Evolutionary conservation across 2,888 invertebrate genomes (phyloP).

Genomic region (Caenorhabditis panamensis): DNA sequence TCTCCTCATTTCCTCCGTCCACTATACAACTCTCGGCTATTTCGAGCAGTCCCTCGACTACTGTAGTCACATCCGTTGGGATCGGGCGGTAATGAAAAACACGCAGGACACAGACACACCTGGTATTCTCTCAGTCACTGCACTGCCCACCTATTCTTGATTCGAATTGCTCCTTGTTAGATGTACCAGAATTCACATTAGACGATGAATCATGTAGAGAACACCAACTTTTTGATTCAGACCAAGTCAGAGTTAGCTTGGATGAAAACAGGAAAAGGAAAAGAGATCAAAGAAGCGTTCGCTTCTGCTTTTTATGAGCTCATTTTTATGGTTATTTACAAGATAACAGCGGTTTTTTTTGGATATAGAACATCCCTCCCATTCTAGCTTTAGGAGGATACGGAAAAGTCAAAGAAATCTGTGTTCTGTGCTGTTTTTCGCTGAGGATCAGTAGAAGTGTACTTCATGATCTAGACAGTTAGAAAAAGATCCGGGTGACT

Average conservation of each 20-base stretch:
- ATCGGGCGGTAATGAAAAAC: not conserved
- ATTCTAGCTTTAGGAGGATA: too few species aligned
- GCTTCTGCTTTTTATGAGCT: not conserved
- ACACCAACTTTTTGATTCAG: not conserved
- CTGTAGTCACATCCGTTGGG: conserved; percentile 12
- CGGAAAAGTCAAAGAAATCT: too few species aligned
- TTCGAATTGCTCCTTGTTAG: not conserved
- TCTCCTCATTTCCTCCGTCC: not conserved
- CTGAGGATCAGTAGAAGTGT: too few species aligned
- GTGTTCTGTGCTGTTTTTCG: too few species aligned
- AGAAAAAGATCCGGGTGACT: too few species aligned
- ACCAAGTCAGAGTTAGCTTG: not conserved
- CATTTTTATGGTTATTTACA: too few species aligned
- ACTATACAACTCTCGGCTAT: conserved; percentile 6
- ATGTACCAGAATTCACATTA: not conserved
- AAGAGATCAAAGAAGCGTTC: not conserved
- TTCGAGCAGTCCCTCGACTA: conserved; percentile 14
- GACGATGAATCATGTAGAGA: not conserved
- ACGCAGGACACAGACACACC: not conserved
- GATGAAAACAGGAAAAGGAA: too few species aligned
- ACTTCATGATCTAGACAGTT: too few species aligned
- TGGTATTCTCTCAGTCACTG: not conserved
- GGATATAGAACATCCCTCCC: too few species aligned
- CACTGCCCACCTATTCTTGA: not conserved
- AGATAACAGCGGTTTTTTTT: too few species aligned